Conservation (phyloP, 2,797 vertebrate species). For the Coranthus polyacanthus region DNA sequence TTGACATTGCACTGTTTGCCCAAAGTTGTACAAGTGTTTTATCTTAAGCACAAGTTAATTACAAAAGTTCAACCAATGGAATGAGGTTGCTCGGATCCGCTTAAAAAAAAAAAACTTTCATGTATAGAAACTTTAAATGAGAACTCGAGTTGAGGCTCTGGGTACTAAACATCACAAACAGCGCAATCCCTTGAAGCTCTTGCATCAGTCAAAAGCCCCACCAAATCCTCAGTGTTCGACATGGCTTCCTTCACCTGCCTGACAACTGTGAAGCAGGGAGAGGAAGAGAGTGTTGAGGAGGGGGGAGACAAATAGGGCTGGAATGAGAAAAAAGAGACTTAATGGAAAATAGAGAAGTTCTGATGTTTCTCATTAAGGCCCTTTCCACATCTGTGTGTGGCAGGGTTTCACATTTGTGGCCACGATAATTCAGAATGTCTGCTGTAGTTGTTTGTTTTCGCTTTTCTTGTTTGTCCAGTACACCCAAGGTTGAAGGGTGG, state of each 20-base stretch:
- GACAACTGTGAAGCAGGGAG: slow-evolving; percentile 47
- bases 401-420: slow-evolving; percentile 16
- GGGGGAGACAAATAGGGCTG: neutral
- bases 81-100: slow-evolving; percentile 29
- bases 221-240: slow-evolving; percentile 67
- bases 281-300: slow-evolving; percentile 4
- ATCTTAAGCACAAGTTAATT: slow-evolving; percentile 67
- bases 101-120: slow-evolving; percentile 36
- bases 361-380: slow-evolving; percentile 33
- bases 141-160: slow-evolving; percentile 42
- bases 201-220: slow-evolving; percentile 68
- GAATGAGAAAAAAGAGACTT: neutral
- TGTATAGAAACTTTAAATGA: slow-evolving; percentile 67
- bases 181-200: slow-evolving; percentile 71
- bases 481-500: neutral
- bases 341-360: slow-evolving; percentile 29
- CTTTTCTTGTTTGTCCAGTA: slow-evolving; percentile 14
- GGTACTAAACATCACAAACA: slow-evolving; percentile 72
- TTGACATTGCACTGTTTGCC: slow-evolving; percentile 37
- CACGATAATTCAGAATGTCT: slow-evolving; percentile 14
- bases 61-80: slow-evolving; percentile 53
- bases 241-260: slow-evolving; percentile 70
- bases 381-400: neutral
- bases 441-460: neutral
- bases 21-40: slow-evolving; percentile 51